phyloP scores from a whole-genome alignment of 2,113 vertebrate species.

The Chrysochloris asiatica region DNA sequence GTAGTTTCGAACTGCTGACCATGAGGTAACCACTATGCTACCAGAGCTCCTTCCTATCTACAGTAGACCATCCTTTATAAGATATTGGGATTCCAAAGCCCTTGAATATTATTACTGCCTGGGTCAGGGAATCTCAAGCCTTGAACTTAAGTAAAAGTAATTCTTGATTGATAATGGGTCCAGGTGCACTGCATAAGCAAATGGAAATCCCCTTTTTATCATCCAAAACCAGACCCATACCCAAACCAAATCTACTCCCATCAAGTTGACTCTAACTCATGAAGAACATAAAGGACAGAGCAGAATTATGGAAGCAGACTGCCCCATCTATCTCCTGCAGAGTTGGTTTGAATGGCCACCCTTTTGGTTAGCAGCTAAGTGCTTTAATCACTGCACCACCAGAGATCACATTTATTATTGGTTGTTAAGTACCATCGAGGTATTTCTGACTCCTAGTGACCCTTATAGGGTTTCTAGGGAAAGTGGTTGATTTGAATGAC shows the following conservation, averaged over 20 bases:
- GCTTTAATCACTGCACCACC: too few relatives aligned
- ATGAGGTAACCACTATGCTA: too few relatives aligned
- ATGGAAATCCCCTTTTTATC: neutral
- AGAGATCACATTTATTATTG: too few relatives aligned
- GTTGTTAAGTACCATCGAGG: too few relatives aligned
- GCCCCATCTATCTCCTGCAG: neutral
- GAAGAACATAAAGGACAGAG: neutral
- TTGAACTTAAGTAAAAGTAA: slow-evolving; percentile 7
- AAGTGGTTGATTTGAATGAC: too few relatives aligned
- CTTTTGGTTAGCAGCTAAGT: too few relatives aligned
- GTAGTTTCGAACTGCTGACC: too few relatives aligned
- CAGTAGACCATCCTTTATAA: neutral
- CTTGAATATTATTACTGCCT: neutral
- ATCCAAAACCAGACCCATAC: neutral
- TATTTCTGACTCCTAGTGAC: too few relatives aligned
- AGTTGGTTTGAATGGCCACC: neutral
- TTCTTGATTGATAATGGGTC: neutral
- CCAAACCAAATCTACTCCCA: neutral
- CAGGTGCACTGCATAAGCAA: neutral
- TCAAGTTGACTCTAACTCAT: neutral
- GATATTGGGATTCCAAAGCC: neutral
- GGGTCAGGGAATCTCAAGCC: neutral
- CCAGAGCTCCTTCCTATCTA: too few relatives aligned
- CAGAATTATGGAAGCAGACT: neutral
- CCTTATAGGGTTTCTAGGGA: too few relatives aligned